These are phyloP conservation scores for Lymantria monacha DNA, from an alignment of 2,888 invertebrate genomes.

Conservation along the genomic window DNA sequence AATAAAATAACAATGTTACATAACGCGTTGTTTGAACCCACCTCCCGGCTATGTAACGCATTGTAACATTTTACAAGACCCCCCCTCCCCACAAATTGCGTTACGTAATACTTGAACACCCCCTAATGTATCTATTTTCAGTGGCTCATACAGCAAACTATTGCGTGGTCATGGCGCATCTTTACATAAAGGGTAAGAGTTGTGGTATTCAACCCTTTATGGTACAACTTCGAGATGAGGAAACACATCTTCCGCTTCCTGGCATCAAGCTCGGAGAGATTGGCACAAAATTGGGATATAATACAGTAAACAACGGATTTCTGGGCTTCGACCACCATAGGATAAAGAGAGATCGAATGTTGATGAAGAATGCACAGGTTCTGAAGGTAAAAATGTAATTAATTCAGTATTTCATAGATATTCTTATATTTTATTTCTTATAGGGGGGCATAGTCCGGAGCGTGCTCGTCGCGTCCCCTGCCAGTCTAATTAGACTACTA, in stretches of 20 bases:
- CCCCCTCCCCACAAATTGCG: too few relatives aligned
- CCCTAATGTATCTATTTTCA: slow-evolving; percentile 58
- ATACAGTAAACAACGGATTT: slow-evolving; percentile 95
- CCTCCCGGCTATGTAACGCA: too few relatives aligned
- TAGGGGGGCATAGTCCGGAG: too few relatives aligned
- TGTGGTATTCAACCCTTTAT: slow-evolving; percentile 96
- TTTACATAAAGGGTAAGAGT: slow-evolving; percentile 90
- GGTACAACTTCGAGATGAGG: slow-evolving; percentile 93
- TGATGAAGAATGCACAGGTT: slow-evolving; percentile 96
- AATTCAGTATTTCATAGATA: background rate
- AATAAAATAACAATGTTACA: too few relatives aligned
- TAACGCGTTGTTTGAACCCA: too few relatives aligned
- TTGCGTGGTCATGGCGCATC: slow-evolving; percentile 94
- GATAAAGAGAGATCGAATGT: slow-evolving; percentile 92
- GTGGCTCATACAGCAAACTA: slow-evolving; percentile 97
- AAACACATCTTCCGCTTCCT: slow-evolving; percentile 92
- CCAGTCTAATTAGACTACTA: too few relatives aligned
- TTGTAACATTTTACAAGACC: too few relatives aligned
- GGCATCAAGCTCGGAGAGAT: slow-evolving; percentile 97
- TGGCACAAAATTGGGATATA: slow-evolving; percentile 95
- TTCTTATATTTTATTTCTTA: background rate
- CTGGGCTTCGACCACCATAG: slow-evolving; percentile 92
- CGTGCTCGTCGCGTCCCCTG: too few relatives aligned
- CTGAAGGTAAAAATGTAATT: slow-evolving; percentile 58
- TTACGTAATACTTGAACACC: too few relatives aligned